Conservation (phyloP, 2,797 vertebrate species). For the Onychomys arenicola region DNA sequence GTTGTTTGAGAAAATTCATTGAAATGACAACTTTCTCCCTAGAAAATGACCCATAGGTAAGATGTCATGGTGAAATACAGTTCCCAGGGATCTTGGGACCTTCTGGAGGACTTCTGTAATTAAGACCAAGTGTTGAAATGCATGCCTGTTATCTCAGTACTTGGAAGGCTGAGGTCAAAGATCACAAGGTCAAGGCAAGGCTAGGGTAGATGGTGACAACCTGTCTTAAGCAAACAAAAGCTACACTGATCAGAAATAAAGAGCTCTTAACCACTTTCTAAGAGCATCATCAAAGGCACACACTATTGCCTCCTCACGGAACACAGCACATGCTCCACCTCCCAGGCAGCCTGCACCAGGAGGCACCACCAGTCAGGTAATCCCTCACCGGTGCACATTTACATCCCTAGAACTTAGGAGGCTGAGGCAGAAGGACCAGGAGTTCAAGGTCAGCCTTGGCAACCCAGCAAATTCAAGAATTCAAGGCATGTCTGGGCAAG, state of each 20-base stretch:
- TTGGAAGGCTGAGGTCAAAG: neutral
- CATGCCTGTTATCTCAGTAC: neutral
- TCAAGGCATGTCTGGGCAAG: too few relatives aligned
- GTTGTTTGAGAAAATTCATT: neutral
- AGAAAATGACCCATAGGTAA: neutral
- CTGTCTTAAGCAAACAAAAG: neutral
- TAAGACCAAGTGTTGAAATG: neutral
- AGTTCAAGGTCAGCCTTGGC: neutral
- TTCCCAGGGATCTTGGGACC: neutral
- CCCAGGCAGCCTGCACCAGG: too few relatives aligned
- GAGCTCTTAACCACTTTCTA: neutral
- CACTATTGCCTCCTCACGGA: neutral
- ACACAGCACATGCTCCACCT: too few relatives aligned
- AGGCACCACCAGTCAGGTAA: neutral
- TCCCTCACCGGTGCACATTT: fast-evolving
- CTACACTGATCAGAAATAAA: neutral
- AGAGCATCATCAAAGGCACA: neutral
- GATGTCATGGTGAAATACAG: neutral
- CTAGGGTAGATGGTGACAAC: neutral
- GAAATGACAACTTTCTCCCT: neutral
- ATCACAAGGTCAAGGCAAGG: neutral
- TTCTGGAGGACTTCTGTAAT: neutral
- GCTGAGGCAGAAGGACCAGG: too few relatives aligned
- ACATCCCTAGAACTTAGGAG: neutral
- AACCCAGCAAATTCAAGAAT: neutral